Evolutionary conservation across 2,888 invertebrate species (phyloP).

Genomic region (Diarsia rubi): DNA sequence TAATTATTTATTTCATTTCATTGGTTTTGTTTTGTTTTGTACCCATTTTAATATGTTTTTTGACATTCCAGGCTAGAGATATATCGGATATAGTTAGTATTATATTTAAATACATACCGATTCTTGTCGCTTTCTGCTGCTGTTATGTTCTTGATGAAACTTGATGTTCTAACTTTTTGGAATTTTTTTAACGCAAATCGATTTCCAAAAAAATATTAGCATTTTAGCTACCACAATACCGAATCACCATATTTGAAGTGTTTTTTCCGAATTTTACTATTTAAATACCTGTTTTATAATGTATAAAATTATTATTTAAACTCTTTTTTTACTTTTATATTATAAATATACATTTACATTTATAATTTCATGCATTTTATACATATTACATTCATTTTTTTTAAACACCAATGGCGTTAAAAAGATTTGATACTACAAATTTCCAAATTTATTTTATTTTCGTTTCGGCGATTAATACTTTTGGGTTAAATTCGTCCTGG

Average conservation of each 20-base stretch:
- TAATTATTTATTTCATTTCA: neutral
- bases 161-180: slow-evolving; percentile 52
- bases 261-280: neutral
- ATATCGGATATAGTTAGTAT: slow-evolving; percentile 82
- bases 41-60: slow-evolving; percentile 65
- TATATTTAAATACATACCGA: slow-evolving; percentile 58
- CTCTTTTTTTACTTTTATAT: neutral
- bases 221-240: slow-evolving; percentile 2
- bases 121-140: slow-evolving; percentile 69
- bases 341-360: neutral
- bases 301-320: neutral
- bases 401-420: slow-evolving; percentile 36
- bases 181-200: slow-evolving; percentile 56
- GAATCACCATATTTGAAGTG: neutral
- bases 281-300: no score
- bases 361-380: slow-evolving; percentile 8
- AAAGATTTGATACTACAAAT: slow-evolving; percentile 28
- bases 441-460: slow-evolving; percentile 51
- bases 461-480: slow-evolving; percentile 27
- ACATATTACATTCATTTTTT: neutral
- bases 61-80: slow-evolving; percentile 75
- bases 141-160: slow-evolving; percentile 59
- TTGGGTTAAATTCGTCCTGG: slow-evolving; percentile 44
- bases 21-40: slow-evolving; percentile 33
- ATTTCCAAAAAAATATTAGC: neutral